phyloP scores from a whole-genome alignment of 1,140 invertebrate species.

The Zaprionus taronus region DNA sequence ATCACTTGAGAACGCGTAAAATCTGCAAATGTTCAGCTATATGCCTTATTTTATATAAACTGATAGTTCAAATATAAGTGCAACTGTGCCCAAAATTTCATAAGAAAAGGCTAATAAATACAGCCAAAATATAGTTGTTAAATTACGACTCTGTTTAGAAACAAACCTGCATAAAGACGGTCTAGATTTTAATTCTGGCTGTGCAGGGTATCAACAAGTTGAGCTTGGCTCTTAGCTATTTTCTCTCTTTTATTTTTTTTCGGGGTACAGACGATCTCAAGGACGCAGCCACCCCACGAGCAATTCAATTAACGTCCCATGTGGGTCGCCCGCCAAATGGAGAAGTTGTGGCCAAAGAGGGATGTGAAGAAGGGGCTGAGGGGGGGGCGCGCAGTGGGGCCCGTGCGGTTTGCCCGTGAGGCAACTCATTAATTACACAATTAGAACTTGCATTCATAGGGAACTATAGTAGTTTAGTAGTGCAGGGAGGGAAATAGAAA shows the following conservation, averaged over 20 bases:
- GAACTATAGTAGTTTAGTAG: not conserved
- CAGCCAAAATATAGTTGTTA: not conserved
- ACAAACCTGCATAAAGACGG: not conserved
- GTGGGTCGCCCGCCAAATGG: slow-evolving; percentile 28
- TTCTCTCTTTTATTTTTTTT: slow-evolving; percentile 32
- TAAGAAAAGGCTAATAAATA: not conserved
- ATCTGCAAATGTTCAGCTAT: not conserved
- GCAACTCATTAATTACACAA: slow-evolving; percentile 79
- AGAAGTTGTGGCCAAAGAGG: slow-evolving; percentile 20
- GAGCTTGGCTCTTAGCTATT: not conserved
- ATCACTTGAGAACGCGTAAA: not conserved
- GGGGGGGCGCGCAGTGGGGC: not conserved
- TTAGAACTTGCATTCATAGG: slow-evolving; percentile 60
- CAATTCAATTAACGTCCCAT: slow-evolving; percentile 64
- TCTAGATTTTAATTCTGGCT: not conserved
- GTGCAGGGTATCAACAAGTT: slow-evolving; percentile 15
- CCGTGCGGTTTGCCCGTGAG: slow-evolving; percentile 20
- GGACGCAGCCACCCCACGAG: slow-evolving; percentile 48
- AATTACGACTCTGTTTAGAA: not conserved
- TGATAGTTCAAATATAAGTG: not conserved
- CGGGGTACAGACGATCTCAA: slow-evolving; percentile 50
- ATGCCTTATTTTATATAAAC: not conserved
- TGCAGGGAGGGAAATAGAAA: not conserved
- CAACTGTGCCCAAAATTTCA: not conserved
- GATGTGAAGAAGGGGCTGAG: not conserved